These are phyloP conservation scores for Helostoma temminkii DNA, from an alignment of 2,797 vertebrate genomes.

Conservation along the genomic window DNA sequence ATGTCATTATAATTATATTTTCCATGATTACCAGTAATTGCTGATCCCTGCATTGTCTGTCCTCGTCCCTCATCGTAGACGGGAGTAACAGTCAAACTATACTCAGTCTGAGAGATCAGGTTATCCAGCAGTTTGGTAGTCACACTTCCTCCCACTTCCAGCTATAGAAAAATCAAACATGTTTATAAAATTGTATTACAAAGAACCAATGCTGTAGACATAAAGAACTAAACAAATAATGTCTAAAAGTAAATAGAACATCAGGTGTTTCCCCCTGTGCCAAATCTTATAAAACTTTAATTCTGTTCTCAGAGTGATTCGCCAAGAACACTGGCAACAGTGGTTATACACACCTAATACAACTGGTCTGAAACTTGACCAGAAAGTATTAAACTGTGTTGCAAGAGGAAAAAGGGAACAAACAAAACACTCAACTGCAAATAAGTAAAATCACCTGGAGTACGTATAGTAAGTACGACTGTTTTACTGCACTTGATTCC, in stretches of 20 bases:
- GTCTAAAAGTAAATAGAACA: slow-evolving; percentile 17
- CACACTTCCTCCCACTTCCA: slow-evolving; percentile 88
- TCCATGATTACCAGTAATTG: slow-evolving; percentile 87
- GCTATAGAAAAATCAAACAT: slow-evolving; percentile 76
- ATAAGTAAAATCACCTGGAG: slow-evolving; percentile 42
- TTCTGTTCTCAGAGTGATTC: slow-evolving; percentile 33
- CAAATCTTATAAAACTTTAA: slow-evolving; percentile 31
- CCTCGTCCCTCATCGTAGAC: slow-evolving; percentile 90
- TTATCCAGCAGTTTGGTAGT: slow-evolving; percentile 87
- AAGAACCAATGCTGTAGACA: slow-evolving; percentile 11
- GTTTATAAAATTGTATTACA: background rate
- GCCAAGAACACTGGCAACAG: slow-evolving; percentile 25
- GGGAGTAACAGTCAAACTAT: slow-evolving; percentile 89
- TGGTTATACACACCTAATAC: slow-evolving; percentile 25
- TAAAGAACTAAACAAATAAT: background rate
- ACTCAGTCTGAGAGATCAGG: slow-evolving; percentile 92
- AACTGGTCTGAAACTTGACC: slow-evolving; percentile 49
- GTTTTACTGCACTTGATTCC: slow-evolving; percentile 24
- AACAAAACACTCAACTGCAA: slow-evolving; percentile 20
- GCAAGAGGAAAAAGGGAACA: slow-evolving; percentile 48
- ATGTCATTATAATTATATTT: slow-evolving; percentile 2
- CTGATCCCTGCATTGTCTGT: slow-evolving; percentile 84
- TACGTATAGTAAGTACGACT: slow-evolving; percentile 31
- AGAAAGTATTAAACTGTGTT: slow-evolving; percentile 42
- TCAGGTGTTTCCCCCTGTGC: slow-evolving; percentile 31